Evolutionary conservation across 2,888 invertebrate species (phyloP).

Genomic region (Xylota segnis): DNA sequence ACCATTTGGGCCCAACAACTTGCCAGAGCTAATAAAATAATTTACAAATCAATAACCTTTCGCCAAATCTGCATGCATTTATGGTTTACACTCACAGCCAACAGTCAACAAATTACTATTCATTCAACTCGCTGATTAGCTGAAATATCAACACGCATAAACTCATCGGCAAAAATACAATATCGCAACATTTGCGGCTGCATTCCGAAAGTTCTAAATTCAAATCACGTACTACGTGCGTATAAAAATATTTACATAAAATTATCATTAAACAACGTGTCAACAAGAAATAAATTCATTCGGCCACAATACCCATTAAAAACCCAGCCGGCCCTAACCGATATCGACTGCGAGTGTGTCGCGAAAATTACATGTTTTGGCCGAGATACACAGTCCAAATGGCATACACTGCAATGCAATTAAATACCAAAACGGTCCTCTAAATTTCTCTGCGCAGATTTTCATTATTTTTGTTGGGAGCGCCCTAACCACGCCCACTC

Average conservation of each 20-base stretch:
- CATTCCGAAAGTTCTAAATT: constrained; percentile 22
- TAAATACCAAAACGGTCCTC: constrained; percentile 25
- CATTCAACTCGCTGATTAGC: constrained; percentile 56
- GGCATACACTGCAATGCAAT: constrained; percentile 25
- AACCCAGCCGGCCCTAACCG: constrained; percentile 21
- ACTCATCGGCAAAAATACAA: background rate
- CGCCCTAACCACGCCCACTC: background rate
- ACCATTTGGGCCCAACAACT: background rate
- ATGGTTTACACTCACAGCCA: constrained; percentile 13
- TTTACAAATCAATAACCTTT: constrained; percentile 50
- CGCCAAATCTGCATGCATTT: constrained; percentile 1
- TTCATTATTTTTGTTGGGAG: constrained; percentile 30
- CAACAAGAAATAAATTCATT: constrained; percentile 70
- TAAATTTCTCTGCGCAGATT: background rate
- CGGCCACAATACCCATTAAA: constrained; percentile 48
- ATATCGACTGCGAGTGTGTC: constrained; percentile 20
- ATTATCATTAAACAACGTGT: constrained; percentile 69
- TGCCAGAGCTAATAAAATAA: constrained; percentile 16
- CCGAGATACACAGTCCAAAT: constrained; percentile 1
- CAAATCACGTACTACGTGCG: constrained; percentile 62
- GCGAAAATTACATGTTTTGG: constrained; percentile 10
- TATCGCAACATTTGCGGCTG: background rate
- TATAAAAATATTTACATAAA: constrained; percentile 64
- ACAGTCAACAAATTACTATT: constrained; percentile 58
- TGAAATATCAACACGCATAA: constrained; percentile 61